Evolutionary conservation across 2,113 vertebrate genomes (phyloP).

Genomic region (Scolopax mira): DNA sequence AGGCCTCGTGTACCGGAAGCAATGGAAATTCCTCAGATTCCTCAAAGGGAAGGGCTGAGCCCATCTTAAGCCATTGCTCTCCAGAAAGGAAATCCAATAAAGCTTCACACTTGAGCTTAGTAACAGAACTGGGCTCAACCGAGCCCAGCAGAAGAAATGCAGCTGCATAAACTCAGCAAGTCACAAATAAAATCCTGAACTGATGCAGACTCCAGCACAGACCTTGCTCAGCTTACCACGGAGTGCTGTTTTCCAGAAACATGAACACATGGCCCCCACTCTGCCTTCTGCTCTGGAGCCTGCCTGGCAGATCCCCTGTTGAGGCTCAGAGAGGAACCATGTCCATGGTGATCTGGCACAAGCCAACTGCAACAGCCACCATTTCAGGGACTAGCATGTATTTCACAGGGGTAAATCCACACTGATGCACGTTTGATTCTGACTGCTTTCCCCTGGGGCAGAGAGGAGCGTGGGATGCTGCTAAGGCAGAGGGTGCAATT

Average conservation of each 20-base stretch:
- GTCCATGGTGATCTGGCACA: accelerated
- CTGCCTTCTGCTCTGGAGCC: background rate
- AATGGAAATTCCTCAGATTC: slow-evolving; percentile 72
- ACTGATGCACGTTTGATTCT: accelerated
- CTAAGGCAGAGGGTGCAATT: background rate
- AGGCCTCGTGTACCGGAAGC: slow-evolving; percentile 66
- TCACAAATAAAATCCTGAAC: background rate
- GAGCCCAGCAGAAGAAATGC: background rate
- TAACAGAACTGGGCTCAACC: background rate
- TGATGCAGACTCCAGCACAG: accelerated
- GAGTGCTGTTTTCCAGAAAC: background rate
- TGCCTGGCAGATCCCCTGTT: too few species aligned
- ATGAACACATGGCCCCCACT: accelerated
- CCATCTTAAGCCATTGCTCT: slow-evolving; percentile 52
- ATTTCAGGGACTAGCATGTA: accelerated
- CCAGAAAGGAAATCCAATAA: slow-evolving; percentile 62
- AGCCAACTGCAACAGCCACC: background rate
- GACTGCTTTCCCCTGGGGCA: background rate
- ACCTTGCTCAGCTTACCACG: accelerated
- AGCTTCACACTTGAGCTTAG: slow-evolving; percentile 7
- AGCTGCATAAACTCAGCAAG: background rate
- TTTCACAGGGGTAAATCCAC: background rate
- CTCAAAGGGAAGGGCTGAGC: slow-evolving; percentile 51
- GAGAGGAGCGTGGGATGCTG: background rate
- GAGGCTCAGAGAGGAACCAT: background rate